phyloP scores from a whole-genome alignment of 1,140 invertebrate species.

The Himalopsyche phryganea region DNA sequence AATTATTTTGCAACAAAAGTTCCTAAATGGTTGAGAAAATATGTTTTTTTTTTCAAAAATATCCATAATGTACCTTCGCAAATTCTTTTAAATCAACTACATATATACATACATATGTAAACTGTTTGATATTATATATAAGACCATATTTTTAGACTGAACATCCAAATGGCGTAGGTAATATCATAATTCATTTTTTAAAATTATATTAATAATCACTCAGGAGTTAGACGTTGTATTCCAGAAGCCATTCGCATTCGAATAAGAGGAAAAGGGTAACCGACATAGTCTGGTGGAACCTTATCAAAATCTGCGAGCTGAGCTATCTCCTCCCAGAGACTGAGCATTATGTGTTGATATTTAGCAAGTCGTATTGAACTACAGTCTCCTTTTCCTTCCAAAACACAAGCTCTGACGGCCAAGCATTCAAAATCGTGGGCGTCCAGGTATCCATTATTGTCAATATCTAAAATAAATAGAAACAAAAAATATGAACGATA shows the following conservation, averaged over 20 bases:
- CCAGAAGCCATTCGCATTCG: conserved; percentile 17
- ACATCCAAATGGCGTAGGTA: no score
- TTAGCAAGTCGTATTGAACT: conserved; percentile 64
- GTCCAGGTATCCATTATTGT: conserved; percentile 77
- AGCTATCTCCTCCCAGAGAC: conserved; percentile 79
- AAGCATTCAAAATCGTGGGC: conserved; percentile 78
- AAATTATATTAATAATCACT: conserved; percentile 1
- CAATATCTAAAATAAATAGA: conserved; percentile 63
- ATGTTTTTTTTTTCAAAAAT: no score
- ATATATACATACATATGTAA: no score
- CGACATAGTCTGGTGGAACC: conserved; percentile 58
- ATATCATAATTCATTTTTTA: background rate
- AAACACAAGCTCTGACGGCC: conserved; percentile 72
- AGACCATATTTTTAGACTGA: no score
- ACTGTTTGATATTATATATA: no score
- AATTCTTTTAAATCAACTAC: no score
- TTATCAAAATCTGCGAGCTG: conserved; percentile 82
- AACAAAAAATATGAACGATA: no score
- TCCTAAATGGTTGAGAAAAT: no score
- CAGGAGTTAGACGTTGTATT: conserved; percentile 1
- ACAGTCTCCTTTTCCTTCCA: conserved; percentile 78
- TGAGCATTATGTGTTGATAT: conserved; percentile 76
- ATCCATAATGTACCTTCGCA: no score
- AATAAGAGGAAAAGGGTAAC: conserved; percentile 34
- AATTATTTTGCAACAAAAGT: no score